Percentiles rank a stretch among this genome's conserved stretches.
Evolutionary conservation across 2,113 vertebrate genomes (phyloP).

Genomic region (Psammodynastes pulverulentus): DNA sequence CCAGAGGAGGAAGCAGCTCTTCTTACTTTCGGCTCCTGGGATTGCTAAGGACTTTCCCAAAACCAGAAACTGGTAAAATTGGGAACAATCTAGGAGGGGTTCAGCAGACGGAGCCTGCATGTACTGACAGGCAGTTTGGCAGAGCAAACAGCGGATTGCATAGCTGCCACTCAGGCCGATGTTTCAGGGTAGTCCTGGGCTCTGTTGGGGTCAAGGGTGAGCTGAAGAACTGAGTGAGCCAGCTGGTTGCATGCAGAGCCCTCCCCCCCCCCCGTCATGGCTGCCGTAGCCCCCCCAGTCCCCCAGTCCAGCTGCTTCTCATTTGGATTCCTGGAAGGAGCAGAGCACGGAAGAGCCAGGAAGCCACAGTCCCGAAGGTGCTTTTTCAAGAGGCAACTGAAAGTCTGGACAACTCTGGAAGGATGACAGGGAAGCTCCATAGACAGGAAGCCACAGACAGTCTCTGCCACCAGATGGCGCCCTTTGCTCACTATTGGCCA

Average conservation of each 20-base stretch:
- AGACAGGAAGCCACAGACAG: not conserved
- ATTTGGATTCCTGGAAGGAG: not conserved
- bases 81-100: not conserved
- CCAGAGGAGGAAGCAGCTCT: not conserved
- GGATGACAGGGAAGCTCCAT: too few relatives aligned
- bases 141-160: not conserved
- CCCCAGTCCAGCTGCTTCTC: not conserved
- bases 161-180: too few relatives aligned
- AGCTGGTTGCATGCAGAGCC: rapidly evolving
- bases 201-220: too few relatives aligned
- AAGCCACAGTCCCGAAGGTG: too few relatives aligned
- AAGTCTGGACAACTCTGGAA: too few relatives aligned
- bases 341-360: not conserved
- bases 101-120: too few relatives aligned
- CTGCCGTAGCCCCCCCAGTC: not conserved
- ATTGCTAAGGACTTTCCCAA: not conserved
- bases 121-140: not conserved
- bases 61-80: not conserved
- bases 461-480: not conserved
- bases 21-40: not conserved
- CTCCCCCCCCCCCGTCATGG: not conserved
- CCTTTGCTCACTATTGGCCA: not conserved
- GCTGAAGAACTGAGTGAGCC: not conserved
- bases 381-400: too few relatives aligned
- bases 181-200: too few relatives aligned